Percentiles rank a stretch among this genome's conserved stretches.
Conservation (phyloP, 2,113 vertebrate species). For the Thalassarche chlororhynchos region DNA sequence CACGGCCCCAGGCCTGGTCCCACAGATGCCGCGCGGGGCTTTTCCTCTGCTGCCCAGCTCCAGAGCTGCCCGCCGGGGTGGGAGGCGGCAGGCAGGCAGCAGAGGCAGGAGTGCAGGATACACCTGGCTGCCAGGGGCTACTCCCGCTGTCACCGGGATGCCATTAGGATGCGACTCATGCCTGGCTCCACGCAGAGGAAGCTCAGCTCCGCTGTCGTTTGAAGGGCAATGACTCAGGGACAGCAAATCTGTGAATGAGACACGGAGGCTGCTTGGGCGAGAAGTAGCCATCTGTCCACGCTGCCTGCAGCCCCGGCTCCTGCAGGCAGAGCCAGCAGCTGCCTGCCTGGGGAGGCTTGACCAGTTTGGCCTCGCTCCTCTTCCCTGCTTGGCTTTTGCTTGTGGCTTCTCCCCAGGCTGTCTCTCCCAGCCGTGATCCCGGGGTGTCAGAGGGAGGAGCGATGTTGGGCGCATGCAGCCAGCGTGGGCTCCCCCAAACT, state of each 20-base stretch:
- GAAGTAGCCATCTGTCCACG: neutral
- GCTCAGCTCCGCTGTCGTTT: neutral
- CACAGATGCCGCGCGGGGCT: neutral
- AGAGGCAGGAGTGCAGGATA: neutral
- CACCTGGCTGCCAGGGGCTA: neutral
- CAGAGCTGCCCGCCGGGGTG: neutral
- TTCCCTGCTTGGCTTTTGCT: neutral
- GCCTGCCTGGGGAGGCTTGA: neutral
- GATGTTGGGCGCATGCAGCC: neutral
- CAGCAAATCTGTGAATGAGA: conserved; percentile 58
- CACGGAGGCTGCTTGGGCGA: neutral
- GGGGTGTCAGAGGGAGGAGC: neutral
- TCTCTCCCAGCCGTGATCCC: neutral
- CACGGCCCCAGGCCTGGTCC: neutral
- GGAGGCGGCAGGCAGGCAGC: neutral
- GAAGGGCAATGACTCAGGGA: conserved; percentile 69
- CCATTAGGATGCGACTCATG: conserved; percentile 59
- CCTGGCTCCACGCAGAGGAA: neutral
- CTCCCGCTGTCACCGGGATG: neutral
- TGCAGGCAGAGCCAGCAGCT: neutral
- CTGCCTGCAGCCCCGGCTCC: neutral
- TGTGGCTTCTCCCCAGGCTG: neutral
- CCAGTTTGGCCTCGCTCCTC: neutral
- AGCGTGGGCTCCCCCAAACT: neutral
- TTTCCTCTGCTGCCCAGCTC: neutral